Base-by-base conservation (phyloP, 1,140 invertebrate genomes). In the Trichoplusia ni region DNA sequence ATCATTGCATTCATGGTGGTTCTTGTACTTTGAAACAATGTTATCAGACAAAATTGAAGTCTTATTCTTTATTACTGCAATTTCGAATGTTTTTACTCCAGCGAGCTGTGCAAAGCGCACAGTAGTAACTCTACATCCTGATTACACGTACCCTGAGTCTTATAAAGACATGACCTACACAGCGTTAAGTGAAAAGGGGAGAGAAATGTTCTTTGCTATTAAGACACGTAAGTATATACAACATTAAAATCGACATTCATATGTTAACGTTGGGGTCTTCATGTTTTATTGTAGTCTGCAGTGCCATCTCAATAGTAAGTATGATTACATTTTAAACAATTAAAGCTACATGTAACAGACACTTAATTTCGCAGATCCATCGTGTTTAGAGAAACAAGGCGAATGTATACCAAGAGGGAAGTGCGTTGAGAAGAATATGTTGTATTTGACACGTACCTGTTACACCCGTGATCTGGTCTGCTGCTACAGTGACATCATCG, bases 201-300 rank as follows among this genome's bases (percentile, higher is more conserved):
- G 44, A 23, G 70, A 81, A 62, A 64, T 77, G 9, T 83, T 79
- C 44, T 77, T 67, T 40, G 73, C 79, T 7, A 25, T 77, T 31
- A 67, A 75, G 29, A 75, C 79, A 71, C 78, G 80, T 82, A 40
- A 19, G 78, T 80, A 67, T n/a, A n/a, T n/a, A n/a, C n/a, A n/a
- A n/a, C n/a, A n/a, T n/a, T n/a, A n/a, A n/a, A n/a, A n/a, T n/a
- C n/a, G n/a, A n/a, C n/a, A n/a, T n/a, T n/a, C n/a, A n/a, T n/a
- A n/a, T n/a, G n/a, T n/a, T n/a, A n/a, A n/a, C n/a, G n/a, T n/a
- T n/a, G n/a, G n/a, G n/a, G n/a, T n/a, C 35, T 38, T 38, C 13
- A 5, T 38, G 13, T 5, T 31, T 31, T 31, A 31, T 6, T 31
- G 29, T 31, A n/a, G n/a, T n/a, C n/a, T n/a, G n/a, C n/a, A n/a